These are phyloP conservation scores for Mus spicilegus DNA, from an alignment of 2,113 vertebrate species.

Conservation along the genomic window DNA sequence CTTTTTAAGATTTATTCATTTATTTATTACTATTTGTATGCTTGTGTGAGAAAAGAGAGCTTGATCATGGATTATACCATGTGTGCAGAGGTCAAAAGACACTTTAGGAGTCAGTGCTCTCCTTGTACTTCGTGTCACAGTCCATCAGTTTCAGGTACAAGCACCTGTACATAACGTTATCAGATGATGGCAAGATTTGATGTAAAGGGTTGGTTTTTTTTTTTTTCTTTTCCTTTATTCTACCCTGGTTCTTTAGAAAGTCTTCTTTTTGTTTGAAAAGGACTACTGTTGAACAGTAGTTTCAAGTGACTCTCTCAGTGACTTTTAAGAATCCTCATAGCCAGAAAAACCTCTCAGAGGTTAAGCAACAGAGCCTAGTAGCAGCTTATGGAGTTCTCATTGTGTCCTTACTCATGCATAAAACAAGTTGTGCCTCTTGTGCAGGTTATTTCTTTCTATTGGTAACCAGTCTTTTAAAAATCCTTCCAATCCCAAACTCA, in stretches of 20 bases:
- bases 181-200: neutral
- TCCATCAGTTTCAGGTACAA: neutral
- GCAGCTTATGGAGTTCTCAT: slow-evolving; percentile 68
- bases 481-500: neutral
- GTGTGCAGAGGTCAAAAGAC: neutral
- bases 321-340: slow-evolving; percentile 73
- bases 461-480: neutral
- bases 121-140: neutral
- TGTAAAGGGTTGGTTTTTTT: neutral
- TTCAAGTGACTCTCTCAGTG: slow-evolving; percentile 74
- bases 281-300: neutral
- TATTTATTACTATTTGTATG: neutral
- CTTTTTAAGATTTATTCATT: neutral
- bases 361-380: slow-evolving; percentile 72
- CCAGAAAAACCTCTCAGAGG: slow-evolving; percentile 78
- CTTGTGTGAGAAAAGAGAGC: neutral
- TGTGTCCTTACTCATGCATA: slow-evolving; percentile 68
- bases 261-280: neutral
- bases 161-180: neutral
- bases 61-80: neutral
- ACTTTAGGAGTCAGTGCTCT: neutral
- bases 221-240: slow-evolving; percentile 32
- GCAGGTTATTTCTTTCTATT: slow-evolving; percentile 47
- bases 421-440: slow-evolving; percentile 64
- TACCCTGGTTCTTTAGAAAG: neutral